phyloP scores from a whole-genome alignment of 1,140 invertebrate genomes.

The Megalopta genalis region DNA sequence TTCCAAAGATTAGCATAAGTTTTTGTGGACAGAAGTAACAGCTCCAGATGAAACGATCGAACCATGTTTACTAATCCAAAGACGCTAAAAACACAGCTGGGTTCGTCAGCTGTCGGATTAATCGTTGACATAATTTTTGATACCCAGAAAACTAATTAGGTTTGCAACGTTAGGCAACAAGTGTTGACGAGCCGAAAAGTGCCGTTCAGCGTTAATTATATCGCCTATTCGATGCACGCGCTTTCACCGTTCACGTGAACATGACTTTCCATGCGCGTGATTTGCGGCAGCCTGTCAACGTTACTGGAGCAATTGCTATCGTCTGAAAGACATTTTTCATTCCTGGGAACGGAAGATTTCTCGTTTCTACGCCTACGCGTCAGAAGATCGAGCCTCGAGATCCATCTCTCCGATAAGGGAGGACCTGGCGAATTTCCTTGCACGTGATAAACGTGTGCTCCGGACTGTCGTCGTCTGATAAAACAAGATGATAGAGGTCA shows the following conservation, averaged over 20 bases:
- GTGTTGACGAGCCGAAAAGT: too few species aligned
- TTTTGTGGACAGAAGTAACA: too few species aligned
- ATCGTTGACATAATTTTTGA: too few species aligned
- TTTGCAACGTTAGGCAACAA: too few species aligned
- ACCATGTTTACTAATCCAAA: too few species aligned
- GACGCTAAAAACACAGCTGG: too few species aligned
- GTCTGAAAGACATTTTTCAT: background rate
- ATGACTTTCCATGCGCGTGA: background rate
- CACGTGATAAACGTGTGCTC: constrained; percentile 41
- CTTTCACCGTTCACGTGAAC: background rate
- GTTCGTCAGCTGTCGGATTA: too few species aligned
- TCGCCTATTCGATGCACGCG: background rate
- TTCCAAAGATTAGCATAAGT: too few species aligned
- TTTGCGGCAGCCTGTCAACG: background rate
- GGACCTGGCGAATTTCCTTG: constrained; percentile 5
- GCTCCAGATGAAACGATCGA: too few species aligned
- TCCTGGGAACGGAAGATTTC: background rate
- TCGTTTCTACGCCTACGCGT: background rate
- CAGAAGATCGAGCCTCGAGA: too few species aligned
- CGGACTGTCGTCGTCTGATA: background rate
- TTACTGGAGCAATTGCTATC: background rate
- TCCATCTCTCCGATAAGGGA: constrained; percentile 3
- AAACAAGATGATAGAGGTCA: constrained; percentile 38
- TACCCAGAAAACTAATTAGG: too few species aligned
- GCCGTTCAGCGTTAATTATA: too few species aligned